These are phyloP conservation scores for Erythrolamprus reginae DNA, from an alignment of 2,113 vertebrate genomes.

Conservation along the genomic window DNA sequence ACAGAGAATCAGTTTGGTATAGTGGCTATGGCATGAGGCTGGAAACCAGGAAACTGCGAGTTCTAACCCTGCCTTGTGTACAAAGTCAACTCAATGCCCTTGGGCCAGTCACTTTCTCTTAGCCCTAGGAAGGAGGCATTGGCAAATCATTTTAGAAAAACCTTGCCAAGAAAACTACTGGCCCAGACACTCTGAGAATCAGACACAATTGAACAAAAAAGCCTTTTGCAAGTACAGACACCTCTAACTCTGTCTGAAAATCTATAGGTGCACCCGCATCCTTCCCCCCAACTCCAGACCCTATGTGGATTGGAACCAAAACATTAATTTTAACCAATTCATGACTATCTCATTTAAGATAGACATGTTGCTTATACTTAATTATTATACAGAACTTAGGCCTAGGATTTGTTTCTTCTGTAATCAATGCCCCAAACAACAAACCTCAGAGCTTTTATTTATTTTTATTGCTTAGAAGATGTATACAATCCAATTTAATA, in stretches of 20 bases:
- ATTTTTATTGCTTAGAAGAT: background rate
- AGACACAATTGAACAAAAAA: background rate
- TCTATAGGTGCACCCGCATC: background rate
- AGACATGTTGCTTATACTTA: background rate
- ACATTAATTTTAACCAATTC: background rate
- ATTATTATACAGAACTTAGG: background rate
- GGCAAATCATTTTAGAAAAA: background rate
- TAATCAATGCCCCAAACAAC: background rate
- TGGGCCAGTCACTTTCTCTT: background rate
- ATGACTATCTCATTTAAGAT: accelerated
- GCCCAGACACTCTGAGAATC: background rate
- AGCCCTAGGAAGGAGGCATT: background rate
- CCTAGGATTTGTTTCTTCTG: background rate
- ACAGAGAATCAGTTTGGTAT: background rate
- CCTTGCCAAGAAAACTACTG: background rate
- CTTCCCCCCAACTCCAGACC: background rate
- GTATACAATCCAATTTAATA: background rate
- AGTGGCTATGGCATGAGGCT: background rate
- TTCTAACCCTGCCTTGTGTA: background rate
- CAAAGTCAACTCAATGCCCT: too few species aligned
- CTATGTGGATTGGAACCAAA: background rate
- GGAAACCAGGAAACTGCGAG: background rate
- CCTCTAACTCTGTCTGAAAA: background rate
- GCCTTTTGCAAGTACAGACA: background rate
- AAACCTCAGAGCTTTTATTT: background rate